These are phyloP conservation scores for Donacobius atricapilla DNA, from an alignment of 2,113 vertebrate genomes.

Conservation along the genomic window DNA sequence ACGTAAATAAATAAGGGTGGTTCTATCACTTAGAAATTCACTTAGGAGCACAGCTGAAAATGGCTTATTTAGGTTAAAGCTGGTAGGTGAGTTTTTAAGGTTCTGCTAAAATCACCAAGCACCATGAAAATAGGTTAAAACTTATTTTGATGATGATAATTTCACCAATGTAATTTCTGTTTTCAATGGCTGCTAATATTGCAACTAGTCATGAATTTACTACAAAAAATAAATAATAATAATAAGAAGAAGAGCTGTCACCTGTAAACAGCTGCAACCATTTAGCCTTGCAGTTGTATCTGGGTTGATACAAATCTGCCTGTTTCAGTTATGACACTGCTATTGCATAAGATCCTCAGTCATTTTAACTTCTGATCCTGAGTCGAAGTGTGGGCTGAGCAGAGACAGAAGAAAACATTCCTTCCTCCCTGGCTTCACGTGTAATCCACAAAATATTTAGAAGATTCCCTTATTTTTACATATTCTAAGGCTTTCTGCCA, in stretches of 20 bases:
- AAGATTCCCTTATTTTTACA: neutral
- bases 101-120: neutral
- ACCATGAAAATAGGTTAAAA: neutral
- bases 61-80: neutral
- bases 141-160: neutral
- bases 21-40: neutral
- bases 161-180: neutral
- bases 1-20: neutral
- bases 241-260: neutral
- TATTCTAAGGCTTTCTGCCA: neutral
- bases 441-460: neutral
- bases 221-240: neutral
- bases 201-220: neutral
- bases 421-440: fast-evolving
- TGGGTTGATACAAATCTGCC: neutral
- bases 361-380: neutral
- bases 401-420: neutral
- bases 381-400: neutral
- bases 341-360: neutral
- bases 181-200: neutral
- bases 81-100: neutral
- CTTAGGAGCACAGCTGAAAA: neutral
- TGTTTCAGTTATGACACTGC: neutral
- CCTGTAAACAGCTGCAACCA: neutral
- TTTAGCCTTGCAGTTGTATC: neutral